Evolutionary conservation across 2,888 invertebrate genomes (phyloP).

Genomic region (Melipona beecheii): DNA sequence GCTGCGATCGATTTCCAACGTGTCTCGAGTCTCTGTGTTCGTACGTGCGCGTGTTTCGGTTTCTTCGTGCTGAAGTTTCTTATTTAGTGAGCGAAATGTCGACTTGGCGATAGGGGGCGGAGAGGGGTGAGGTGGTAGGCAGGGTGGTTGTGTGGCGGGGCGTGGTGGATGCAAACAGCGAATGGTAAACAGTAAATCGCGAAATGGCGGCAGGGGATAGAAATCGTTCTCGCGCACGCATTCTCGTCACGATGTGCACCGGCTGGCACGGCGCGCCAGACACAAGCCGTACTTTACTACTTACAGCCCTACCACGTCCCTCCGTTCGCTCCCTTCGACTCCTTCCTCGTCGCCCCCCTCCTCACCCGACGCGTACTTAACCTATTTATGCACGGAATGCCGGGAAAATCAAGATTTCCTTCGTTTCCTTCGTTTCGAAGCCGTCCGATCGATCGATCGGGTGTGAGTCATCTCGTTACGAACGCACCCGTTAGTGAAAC

Average conservation of each 20-base stretch:
- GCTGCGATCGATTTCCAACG: neutral
- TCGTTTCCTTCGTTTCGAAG: neutral
- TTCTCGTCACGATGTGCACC: slow-evolving; percentile 75
- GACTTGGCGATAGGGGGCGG: neutral
- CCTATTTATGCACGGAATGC: slow-evolving; percentile 40
- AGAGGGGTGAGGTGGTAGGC: too few relatives aligned
- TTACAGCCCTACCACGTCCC: slow-evolving; percentile 51
- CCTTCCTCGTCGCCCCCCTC: too few relatives aligned
- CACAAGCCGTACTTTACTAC: slow-evolving; percentile 75
- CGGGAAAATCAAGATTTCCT: slow-evolving; percentile 18
- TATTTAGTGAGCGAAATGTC: neutral
- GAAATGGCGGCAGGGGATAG: slow-evolving; percentile 67
- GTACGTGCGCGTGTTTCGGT: too few relatives aligned
- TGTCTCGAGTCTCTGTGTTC: too few relatives aligned
- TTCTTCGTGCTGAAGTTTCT: neutral
- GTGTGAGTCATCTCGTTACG: neutral
- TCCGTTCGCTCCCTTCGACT: slow-evolving; percentile 27
- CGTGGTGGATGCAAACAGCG: slow-evolving; percentile 57
- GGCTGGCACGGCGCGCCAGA: slow-evolving; percentile 77
- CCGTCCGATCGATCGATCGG: neutral
- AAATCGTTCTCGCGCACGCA: slow-evolving; percentile 74
- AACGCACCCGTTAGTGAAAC: too few relatives aligned
- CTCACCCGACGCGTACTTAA: slow-evolving; percentile 34
- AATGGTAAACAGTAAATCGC: slow-evolving; percentile 67
- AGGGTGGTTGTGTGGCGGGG: neutral